phyloP scores from a whole-genome alignment of 2,797 vertebrate species.

The Platyrinchus mystaceus region DNA sequence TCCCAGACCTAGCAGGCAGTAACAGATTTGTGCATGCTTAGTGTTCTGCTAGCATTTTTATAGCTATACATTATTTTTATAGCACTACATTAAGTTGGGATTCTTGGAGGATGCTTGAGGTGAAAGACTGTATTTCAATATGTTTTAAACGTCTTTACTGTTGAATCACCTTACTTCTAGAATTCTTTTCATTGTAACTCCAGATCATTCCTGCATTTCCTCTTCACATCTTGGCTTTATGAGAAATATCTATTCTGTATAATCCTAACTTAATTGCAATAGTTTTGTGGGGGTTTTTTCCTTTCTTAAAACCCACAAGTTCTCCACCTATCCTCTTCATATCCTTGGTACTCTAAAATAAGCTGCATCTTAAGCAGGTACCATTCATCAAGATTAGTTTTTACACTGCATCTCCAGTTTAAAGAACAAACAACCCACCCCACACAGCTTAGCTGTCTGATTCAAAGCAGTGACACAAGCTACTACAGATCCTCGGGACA shows the following conservation, averaged over 20 bases:
- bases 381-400: background rate
- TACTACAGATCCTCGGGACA: background rate
- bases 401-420: background rate
- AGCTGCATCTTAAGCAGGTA: background rate
- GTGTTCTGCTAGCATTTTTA: constrained; percentile 1
- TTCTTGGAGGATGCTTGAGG: constrained; percentile 16
- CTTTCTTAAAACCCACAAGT: background rate
- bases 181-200: background rate
- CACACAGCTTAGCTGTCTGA: background rate
- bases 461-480: background rate
- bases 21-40: background rate
- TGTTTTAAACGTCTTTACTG: background rate
- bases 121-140: background rate
- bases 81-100: background rate
- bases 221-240: background rate
- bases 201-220: background rate
- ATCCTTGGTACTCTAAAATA: background rate
- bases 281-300: background rate
- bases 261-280: background rate
- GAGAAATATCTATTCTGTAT: background rate
- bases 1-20: background rate
- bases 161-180: background rate
- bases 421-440: background rate
- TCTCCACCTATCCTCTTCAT: background rate
- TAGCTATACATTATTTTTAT: constrained; percentile 25